Percentiles rank a stretch among this genome's conserved stretches.
Evolutionary conservation across 2,113 vertebrate genomes (phyloP).

Genomic region (Pteruthius melanotis): DNA sequence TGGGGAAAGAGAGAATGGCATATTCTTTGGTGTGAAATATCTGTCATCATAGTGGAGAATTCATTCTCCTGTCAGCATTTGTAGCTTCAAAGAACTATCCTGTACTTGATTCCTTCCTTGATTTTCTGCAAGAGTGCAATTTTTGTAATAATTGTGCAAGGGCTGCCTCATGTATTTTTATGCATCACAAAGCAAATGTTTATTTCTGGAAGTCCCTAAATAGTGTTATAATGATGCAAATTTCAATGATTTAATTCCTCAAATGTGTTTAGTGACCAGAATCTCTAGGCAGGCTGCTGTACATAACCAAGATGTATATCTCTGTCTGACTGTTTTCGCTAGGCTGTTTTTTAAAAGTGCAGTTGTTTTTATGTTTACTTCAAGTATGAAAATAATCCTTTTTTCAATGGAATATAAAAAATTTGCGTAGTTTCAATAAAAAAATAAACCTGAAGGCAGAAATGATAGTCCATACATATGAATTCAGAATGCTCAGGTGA

Average conservation of each 20-base stretch:
- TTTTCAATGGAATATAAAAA: not conserved
- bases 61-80: not conserved
- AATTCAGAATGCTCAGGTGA: not conserved
- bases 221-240: not conserved
- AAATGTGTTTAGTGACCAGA: not conserved
- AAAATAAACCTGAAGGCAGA: not conserved
- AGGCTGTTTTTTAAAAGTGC: not conserved
- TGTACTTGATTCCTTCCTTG: not conserved
- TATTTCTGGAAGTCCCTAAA: not conserved
- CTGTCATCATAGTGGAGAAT: not conserved
- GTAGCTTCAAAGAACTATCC: rapidly evolving
- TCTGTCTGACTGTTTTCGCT: not conserved
- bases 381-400: not conserved
- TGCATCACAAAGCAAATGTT: not conserved
- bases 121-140: not conserved
- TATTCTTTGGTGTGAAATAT: not conserved
- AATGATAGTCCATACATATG: not conserved
- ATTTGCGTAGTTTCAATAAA: not conserved
- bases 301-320: not conserved
- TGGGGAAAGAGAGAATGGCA: not conserved
- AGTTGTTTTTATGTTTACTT: not conserved
- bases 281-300: not conserved
- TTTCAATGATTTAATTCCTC: not conserved
- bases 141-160: not conserved
- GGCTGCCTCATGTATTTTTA: not conserved